Percentiles rank a stretch among this genome's conserved stretches.
These are phyloP conservation scores for Elmis aenea DNA, from an alignment of 2,888 invertebrate genomes.

Conservation along the genomic window DNA sequence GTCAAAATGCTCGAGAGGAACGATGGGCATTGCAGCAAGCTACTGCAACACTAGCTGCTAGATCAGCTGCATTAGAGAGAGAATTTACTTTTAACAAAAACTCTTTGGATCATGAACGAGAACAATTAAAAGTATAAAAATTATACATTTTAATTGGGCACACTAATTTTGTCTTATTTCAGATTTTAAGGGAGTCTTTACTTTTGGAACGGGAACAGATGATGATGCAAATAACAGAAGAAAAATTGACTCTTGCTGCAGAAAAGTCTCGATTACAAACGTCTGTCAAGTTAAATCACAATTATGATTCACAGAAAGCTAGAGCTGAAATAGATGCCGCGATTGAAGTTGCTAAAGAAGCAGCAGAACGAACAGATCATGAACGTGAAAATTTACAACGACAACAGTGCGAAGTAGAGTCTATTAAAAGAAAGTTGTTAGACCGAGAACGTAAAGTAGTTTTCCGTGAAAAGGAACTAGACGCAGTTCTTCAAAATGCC, in stretches of 20 bases:
- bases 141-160: conserved; percentile 7
- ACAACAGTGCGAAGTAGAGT: conserved; percentile 39
- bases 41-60: conserved; percentile 56
- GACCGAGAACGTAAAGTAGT: conserved; percentile 34
- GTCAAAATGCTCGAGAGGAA: conserved; percentile 45
- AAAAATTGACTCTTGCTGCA: conserved; percentile 48
- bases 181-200: conserved; percentile 53
- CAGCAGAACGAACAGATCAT: conserved; percentile 39
- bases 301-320: conserved; percentile 38
- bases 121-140: conserved; percentile 58
- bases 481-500: conserved; percentile 39
- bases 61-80: conserved; percentile 56
- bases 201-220: conserved; percentile 57
- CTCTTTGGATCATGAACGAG: conserved; percentile 54
- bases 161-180: conserved; percentile 37
- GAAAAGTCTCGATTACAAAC: conserved; percentile 43
- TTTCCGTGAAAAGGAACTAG: conserved; percentile 38
- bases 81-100: conserved; percentile 57
- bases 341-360: conserved; percentile 43
- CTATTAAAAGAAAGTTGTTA: conserved; percentile 33
- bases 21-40: conserved; percentile 54
- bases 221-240: conserved; percentile 55
- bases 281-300: conserved; percentile 36
- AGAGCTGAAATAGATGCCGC: conserved; percentile 45
- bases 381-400: conserved; percentile 39